Evolutionary conservation across 2,888 invertebrate species (phyloP).

Genomic region (Plagodis pulveraria): DNA sequence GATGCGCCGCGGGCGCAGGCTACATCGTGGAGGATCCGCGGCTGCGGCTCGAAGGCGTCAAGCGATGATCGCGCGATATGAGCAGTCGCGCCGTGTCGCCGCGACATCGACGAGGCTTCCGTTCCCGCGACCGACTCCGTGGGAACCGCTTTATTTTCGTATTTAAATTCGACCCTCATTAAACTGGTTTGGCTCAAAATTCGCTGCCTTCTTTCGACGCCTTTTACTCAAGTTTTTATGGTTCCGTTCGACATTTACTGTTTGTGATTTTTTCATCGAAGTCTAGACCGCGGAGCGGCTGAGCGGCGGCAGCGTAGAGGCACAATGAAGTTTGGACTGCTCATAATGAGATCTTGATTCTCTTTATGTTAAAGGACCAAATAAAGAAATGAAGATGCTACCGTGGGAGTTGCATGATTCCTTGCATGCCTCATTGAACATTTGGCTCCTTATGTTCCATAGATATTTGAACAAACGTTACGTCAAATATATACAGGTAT

Average conservation of each 20-base stretch:
- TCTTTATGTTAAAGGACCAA: conserved; percentile 58
- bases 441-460: conserved; percentile 1
- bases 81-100: conserved; percentile 51
- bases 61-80: conserved; percentile 51
- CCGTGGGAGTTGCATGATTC: conserved; percentile 31
- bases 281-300: conserved; percentile 65
- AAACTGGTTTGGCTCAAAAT: conserved; percentile 84
- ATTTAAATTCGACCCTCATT: conserved; percentile 85
- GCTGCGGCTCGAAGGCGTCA: conserved; percentile 41
- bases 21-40: no score
- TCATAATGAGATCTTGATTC: conserved; percentile 61
- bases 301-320: conserved; percentile 40
- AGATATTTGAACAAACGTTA: conserved; percentile 9
- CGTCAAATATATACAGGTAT: conserved; percentile 18
- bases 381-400: conserved; percentile 33
- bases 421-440: conserved; percentile 24
- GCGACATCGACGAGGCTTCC: conserved; percentile 77
- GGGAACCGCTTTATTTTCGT: conserved; percentile 83
- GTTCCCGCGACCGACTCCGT: conserved; percentile 83
- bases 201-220: conserved; percentile 85
- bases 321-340: conserved; percentile 62
- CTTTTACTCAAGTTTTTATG: conserved; percentile 84
- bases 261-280: conserved; percentile 68
- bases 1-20: not conserved
- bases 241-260: conserved; percentile 83